Evolutionary conservation across 1,140 invertebrate species (phyloP).

Genomic region (Dreissena polymorpha): DNA sequence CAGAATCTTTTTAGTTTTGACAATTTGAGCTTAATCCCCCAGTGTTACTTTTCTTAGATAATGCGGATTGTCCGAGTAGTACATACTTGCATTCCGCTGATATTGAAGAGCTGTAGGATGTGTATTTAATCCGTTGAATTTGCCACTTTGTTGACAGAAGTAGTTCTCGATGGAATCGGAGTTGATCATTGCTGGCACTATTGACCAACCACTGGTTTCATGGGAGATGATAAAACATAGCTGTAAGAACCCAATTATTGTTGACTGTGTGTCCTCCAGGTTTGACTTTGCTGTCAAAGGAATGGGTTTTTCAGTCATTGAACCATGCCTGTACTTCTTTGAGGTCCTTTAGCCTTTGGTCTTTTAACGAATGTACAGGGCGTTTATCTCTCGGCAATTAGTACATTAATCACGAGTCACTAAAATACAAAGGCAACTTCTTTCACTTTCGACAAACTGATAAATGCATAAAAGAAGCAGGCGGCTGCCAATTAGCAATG

Average conservation of each 20-base stretch:
- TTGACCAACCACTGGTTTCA: neutral
- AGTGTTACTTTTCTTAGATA: too few species aligned
- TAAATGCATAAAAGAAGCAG: too few species aligned
- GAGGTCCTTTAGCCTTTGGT: too few species aligned
- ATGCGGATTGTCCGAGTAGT: neutral
- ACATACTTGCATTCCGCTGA: slow-evolving; percentile 16
- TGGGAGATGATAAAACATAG: neutral
- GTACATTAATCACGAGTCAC: neutral
- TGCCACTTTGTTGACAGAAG: slow-evolving; percentile 47
- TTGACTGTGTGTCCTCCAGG: slow-evolving; percentile 39
- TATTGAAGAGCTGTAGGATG: slow-evolving; percentile 40
- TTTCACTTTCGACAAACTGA: too few species aligned
- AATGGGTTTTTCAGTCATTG: neutral
- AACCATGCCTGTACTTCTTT: slow-evolving; percentile 11
- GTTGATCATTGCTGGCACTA: slow-evolving; percentile 32
- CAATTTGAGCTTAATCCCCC: too few species aligned
- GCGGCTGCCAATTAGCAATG: too few species aligned
- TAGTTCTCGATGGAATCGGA: slow-evolving; percentile 45
- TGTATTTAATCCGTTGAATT: slow-evolving; percentile 7
- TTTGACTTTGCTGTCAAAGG: too few species aligned
- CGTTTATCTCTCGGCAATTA: too few species aligned
- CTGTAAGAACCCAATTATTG: slow-evolving; percentile 20
- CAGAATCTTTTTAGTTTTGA: too few species aligned
- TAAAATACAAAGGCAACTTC: slow-evolving; percentile 1
- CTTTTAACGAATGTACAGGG: too few species aligned